Base-by-base conservation (phyloP, 2,888 invertebrate genomes). In the Troides helena region DNA sequence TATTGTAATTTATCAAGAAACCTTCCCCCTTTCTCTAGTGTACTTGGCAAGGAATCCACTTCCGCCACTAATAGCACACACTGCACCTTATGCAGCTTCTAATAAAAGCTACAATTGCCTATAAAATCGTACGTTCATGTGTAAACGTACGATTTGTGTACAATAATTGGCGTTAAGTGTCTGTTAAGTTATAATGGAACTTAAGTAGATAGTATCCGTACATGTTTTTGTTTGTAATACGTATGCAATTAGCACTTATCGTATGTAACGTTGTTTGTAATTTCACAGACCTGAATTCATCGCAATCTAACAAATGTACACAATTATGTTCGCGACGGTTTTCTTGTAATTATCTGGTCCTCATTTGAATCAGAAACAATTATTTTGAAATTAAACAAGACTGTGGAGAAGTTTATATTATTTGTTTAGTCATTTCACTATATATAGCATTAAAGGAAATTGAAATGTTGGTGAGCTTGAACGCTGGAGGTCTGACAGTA, bases 171-270 rank as follows among this genome's bases (percentile, higher is more conserved):
- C 83, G 88, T 85, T 90, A 90, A 91, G 85, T 88, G 88, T 86
- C 85, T 89, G 88, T 88, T 90, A 90, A 88, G 85, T 87, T 86
- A 84, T 87, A 90, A 89, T 87, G 84, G 83, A 87, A 86, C 83
- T 81, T 86, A 87, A 89, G 85, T 90, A 89, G 88, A 89, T 87
- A 85, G 81, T 78, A 87, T 89, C 84, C 81, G 78, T 81, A 78
- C 76, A 81, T 82, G 84, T 84, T 83, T 79, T 84, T 81, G 78
- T 85, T 57, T 83, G 78, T 82, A 81, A 81, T 83, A 77, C 82
- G 79, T 81, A 75, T 81, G 78, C 81, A 89, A 90, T 90, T 90
- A 91, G 81, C 85, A 85, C 83, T 80, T 84, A 84, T 84, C 84
- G 83, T 83, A 78, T 74, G 77, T 81, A 80, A 80, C 75, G 77